These are phyloP conservation scores for Octodon degus DNA, from an alignment of 2,113 vertebrate genomes.

Conservation along the genomic window DNA sequence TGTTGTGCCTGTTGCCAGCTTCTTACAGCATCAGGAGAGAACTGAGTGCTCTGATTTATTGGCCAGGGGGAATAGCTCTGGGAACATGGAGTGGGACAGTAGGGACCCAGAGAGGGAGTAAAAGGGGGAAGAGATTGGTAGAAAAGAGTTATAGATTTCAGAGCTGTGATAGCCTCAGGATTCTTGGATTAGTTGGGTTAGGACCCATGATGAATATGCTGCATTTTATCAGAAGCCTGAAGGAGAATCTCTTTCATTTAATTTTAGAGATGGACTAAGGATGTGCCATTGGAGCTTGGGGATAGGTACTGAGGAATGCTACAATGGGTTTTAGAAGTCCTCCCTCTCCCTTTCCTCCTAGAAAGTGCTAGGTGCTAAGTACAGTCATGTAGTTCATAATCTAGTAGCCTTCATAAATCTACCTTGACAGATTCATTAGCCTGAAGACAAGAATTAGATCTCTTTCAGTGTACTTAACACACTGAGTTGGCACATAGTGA, in stretches of 20 bases:
- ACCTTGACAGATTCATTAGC: not conserved
- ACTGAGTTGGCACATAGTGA: not conserved
- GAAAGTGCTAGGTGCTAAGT: constrained; percentile 55
- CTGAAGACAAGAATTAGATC: constrained; percentile 68
- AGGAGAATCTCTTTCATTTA: constrained; percentile 63
- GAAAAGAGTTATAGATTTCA: constrained; percentile 40
- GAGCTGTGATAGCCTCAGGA: constrained; percentile 48
- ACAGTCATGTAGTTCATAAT: constrained; percentile 46
- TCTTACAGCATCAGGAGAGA: constrained; percentile 83
- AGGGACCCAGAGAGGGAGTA: not conserved
- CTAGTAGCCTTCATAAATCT: constrained; percentile 70
- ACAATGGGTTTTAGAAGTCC: constrained; percentile 58
- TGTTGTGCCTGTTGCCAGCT: constrained; percentile 79
- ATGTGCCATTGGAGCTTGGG: constrained; percentile 26
- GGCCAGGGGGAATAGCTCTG: constrained; percentile 76
- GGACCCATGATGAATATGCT: constrained; percentile 59
- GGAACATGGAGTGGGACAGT: constrained; percentile 35
- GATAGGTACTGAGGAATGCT: constrained; percentile 67
- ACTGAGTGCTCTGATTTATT: constrained; percentile 83
- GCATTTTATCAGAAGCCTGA: constrained; percentile 68
- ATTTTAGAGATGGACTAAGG: constrained; percentile 55
- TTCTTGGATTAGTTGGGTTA: constrained; percentile 64
- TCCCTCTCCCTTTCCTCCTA: constrained; percentile 51
- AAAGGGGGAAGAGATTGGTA: not conserved
- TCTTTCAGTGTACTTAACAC: constrained; percentile 24